Evolutionary conservation across 1,140 invertebrate species (phyloP), one percentile per base, ranked within the genome.

Genomic region (Paracyclopina nana): DNA sequence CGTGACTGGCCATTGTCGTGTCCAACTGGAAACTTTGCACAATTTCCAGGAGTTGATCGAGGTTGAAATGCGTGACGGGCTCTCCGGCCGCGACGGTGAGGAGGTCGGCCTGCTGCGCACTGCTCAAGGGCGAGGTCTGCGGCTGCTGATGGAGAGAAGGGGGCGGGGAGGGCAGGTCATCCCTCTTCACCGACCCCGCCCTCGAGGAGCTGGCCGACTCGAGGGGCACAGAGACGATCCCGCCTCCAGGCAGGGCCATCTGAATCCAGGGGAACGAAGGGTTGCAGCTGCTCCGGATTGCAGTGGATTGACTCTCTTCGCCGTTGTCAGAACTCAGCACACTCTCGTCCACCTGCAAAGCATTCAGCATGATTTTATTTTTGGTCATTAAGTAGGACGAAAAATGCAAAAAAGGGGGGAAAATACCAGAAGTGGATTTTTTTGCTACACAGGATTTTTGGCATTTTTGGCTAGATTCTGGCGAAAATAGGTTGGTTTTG

Each of bases 11-110:
- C 45, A 48, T 28, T n/a, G 48, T 52, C 16, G 50, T 44, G 40
- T 52, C 50, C 9, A 52, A 22, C 14, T 40, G 50, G 27, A 52
- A 52, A 29, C 50, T 52, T 27, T 52, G 50, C 8, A 52, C 50
- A 18, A 52, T 52, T 28, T 52, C 50, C 18, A 52, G 27, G 8
- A 52, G 41, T 26, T 52, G 50, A 29, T 52, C 50, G n/a, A 52
- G 38, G 26, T 52, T 52, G 22, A 52, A 52, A 28, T 52, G 50
- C 6, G 50, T 52, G 11, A 43, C 50, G 2, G 38, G 38, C 24
- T 44, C 34, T 2, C 50, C 50, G 16, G 48, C n/a, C 12, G n/a
- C 16, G n/a, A 30, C 31, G 25, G 25, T 30, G 3, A 48, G 45
- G 48, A 42, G 14, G 25, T 41, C 48, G 4, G 48, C 16, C 12